Evolutionary conservation across 1,140 invertebrate species (phyloP).

Genomic region (Pseudomyrmex dendroicus): DNA sequence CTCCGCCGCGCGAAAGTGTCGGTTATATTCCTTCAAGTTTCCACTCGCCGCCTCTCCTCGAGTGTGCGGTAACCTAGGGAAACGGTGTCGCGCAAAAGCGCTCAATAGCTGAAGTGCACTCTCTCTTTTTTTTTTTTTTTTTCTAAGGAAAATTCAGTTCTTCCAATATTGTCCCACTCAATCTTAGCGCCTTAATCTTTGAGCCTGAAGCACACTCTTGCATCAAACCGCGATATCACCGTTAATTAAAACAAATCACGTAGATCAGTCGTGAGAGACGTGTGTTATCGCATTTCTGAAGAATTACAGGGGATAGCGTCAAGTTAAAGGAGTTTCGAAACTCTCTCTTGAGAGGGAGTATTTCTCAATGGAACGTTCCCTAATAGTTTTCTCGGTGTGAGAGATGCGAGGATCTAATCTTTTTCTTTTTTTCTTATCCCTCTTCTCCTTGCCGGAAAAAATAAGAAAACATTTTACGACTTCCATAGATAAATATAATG

Average conservation of each 20-base stretch:
- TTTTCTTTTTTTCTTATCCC: neutral
- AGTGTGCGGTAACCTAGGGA: conserved; percentile 20
- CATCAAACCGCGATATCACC: neutral
- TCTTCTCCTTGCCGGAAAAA: neutral
- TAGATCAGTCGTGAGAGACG: neutral
- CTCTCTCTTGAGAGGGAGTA: too few species aligned
- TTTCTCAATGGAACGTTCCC: too few species aligned
- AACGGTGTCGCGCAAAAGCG: conserved; percentile 46
- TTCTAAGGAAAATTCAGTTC: conserved; percentile 16
- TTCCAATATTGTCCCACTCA: conserved; percentile 20
- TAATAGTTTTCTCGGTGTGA: neutral
- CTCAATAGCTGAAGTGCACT: conserved; percentile 25
- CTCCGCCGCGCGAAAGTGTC: conserved; percentile 29
- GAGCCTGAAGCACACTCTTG: neutral
- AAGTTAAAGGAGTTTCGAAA: neutral
- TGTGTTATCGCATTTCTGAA: conserved; percentile 26
- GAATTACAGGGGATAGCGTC: neutral
- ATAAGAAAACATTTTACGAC: neutral
- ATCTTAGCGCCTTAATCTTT: neutral
- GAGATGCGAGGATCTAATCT: conserved; percentile 1
- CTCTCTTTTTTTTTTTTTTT: conserved; percentile 30
- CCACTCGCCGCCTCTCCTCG: conserved; percentile 5
- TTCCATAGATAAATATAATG: neutral
- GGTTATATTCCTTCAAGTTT: conserved; percentile 31
- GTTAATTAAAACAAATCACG: neutral